Evolutionary conservation across 2,797 vertebrate genomes (phyloP).

Genomic region (Phyllotis vaccarum): DNA sequence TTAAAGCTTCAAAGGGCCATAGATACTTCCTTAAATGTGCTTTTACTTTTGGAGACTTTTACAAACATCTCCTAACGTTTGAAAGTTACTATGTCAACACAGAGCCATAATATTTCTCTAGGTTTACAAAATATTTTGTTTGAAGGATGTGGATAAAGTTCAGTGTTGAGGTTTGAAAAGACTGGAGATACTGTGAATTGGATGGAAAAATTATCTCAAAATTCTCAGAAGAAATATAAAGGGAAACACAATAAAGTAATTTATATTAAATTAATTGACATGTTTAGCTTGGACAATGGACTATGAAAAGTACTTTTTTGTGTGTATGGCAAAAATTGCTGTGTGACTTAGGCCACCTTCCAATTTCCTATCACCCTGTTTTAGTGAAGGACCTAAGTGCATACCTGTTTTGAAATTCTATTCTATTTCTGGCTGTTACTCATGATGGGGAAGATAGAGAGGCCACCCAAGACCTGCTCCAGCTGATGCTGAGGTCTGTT

Average conservation of each 20-base stretch:
- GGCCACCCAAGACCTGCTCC: not conserved
- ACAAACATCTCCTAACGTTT: slow-evolving; percentile 38
- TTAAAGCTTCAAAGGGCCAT: not conserved
- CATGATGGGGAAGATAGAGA: not conserved
- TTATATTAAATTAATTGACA: not conserved
- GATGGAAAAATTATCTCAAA: not conserved
- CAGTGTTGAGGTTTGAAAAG: slow-evolving; percentile 6
- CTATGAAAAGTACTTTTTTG: not conserved
- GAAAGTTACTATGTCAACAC: not conserved
- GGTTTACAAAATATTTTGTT: slow-evolving; percentile 38
- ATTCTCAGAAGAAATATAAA: slow-evolving; percentile 37
- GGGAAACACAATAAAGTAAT: slow-evolving; percentile 17
- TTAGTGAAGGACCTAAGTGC: not conserved
- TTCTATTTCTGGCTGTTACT: not conserved
- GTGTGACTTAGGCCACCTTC: not conserved
- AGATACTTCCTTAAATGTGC: not conserved
- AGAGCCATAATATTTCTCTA: not conserved
- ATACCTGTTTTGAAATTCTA: not conserved
- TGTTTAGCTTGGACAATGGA: slow-evolving; percentile 5
- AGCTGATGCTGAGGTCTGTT: not conserved
- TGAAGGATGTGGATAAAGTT: not conserved
- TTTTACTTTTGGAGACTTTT: slow-evolving; percentile 12
- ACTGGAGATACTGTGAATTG: not conserved
- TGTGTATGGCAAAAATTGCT: not conserved
- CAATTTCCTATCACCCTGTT: not conserved